These are phyloP conservation scores for Abscondita cerata DNA, from an alignment of 2,888 invertebrate genomes.

Conservation along the genomic window DNA sequence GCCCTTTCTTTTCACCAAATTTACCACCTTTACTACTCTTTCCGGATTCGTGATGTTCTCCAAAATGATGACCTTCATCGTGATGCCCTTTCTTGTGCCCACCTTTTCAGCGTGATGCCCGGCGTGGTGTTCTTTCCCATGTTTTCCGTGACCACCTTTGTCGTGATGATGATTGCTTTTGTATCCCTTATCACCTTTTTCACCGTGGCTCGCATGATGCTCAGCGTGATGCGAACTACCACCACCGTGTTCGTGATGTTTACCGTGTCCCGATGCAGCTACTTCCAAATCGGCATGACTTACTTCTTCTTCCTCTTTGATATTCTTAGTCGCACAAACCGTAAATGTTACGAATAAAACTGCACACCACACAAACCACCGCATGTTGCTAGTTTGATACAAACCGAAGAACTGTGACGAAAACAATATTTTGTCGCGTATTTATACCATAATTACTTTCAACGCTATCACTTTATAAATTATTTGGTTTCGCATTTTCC, in stretches of 20 bases:
- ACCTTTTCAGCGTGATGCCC: conserved; percentile 80
- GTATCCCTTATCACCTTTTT: conserved; percentile 81
- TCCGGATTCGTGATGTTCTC: conserved; percentile 78
- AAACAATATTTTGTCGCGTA: conserved; percentile 38
- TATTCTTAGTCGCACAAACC: conserved; percentile 48
- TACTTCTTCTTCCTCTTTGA: conserved; percentile 49
- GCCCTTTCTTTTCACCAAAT: conserved; percentile 81
- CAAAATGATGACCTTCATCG: conserved; percentile 77
- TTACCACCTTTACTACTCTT: conserved; percentile 82
- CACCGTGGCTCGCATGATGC: conserved; percentile 74
- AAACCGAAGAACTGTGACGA: conserved; percentile 29
- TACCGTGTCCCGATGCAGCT: conserved; percentile 25
- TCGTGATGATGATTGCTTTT: conserved; percentile 79
- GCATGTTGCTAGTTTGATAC: conserved; percentile 45
- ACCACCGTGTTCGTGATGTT: conserved; percentile 69
- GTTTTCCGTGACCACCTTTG: conserved; percentile 76
- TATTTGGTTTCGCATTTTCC: conserved; percentile 48
- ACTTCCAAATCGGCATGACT: conserved; percentile 24
- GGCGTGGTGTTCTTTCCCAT: conserved; percentile 80
- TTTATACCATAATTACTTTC: conserved; percentile 49
- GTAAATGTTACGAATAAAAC: conserved; percentile 50
- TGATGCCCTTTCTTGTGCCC: conserved; percentile 84
- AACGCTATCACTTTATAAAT: conserved; percentile 40
- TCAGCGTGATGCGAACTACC: conserved; percentile 73
- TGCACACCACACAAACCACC: conserved; percentile 49